Evolutionary conservation across 2,797 vertebrate species (phyloP).

Genomic region (Knipowitschia caucasica): DNA sequence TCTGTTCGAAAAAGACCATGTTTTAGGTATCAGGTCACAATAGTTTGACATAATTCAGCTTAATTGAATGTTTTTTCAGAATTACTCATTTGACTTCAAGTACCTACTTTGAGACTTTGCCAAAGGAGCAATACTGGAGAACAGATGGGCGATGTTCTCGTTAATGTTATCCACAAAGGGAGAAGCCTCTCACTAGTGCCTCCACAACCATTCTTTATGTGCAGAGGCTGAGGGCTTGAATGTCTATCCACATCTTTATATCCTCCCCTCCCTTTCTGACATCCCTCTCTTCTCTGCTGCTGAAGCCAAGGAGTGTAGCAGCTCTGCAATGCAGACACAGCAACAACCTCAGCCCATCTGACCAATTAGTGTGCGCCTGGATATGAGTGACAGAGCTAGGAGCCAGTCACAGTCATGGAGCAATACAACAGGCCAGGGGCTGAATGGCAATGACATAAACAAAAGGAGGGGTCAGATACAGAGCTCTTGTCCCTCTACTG

Average conservation of each 20-base stretch:
- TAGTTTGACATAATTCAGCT: constrained; percentile 24
- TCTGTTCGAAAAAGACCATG: constrained; percentile 1
- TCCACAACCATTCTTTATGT: constrained; percentile 44
- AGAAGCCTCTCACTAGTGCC: constrained; percentile 30
- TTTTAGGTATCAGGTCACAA: constrained; percentile 21
- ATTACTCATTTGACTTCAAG: constrained; percentile 40
- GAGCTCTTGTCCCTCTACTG: constrained; percentile 15
- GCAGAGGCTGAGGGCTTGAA: constrained; percentile 31
- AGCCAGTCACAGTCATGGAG: constrained; percentile 55
- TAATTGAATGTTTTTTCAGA: constrained; percentile 23
- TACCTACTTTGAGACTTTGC: constrained; percentile 42
- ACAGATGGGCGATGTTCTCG: constrained; percentile 45
- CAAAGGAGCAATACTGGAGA: constrained; percentile 41
- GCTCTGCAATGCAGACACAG: constrained; percentile 77
- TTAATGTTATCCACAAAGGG: constrained; percentile 41
- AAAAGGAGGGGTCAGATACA: constrained; percentile 19
- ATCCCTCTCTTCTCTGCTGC: constrained; percentile 26
- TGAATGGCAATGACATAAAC: constrained; percentile 52
- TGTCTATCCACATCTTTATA: constrained; percentile 39
- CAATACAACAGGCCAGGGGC: constrained; percentile 34
- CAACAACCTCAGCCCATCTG: constrained; percentile 67
- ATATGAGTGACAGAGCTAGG: constrained; percentile 64
- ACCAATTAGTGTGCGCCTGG: constrained; percentile 68
- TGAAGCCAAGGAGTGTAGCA: constrained; percentile 50
- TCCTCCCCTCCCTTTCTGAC: constrained; percentile 19